Evolutionary conservation across 2,113 vertebrate species (phyloP).

Genomic region (Clarias batrachus): DNA sequence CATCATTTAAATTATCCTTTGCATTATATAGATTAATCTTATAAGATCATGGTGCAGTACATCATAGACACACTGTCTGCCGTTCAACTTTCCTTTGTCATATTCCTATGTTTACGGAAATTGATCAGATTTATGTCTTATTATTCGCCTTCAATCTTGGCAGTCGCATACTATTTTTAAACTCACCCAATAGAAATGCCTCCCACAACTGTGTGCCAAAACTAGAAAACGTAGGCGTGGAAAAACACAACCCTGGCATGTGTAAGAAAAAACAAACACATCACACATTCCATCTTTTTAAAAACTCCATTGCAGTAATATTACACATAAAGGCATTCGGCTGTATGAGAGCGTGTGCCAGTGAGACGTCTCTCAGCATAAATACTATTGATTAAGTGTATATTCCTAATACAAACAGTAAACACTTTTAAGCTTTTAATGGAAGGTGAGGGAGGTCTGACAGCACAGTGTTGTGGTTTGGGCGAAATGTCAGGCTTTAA

Average conservation of each 20-base stretch:
- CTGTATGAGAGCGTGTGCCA: neutral
- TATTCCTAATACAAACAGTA: conserved; percentile 3
- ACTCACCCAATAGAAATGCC: neutral
- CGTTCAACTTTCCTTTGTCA: neutral
- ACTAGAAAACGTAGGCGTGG: neutral
- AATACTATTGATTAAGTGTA: conserved; percentile 1
- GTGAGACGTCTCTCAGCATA: neutral
- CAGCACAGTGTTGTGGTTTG: conserved; percentile 3
- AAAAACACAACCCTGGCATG: neutral
- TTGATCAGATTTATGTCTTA: neutral
- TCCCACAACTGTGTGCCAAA: neutral
- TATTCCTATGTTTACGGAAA: neutral
- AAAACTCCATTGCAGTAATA: neutral
- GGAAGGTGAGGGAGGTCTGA: neutral
- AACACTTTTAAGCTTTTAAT: conserved; percentile 2
- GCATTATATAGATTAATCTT: neutral
- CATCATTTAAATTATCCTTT: neutral
- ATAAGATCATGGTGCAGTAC: neutral
- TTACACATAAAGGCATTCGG: conserved; percentile 18
- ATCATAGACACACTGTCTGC: neutral
- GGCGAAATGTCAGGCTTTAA: conserved; percentile 6
- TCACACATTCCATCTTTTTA: neutral
- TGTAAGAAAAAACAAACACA: neutral
- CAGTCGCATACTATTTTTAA: neutral
- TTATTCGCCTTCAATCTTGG: neutral